These are phyloP conservation scores for Drosophila seguyi DNA, from an alignment of 1,140 invertebrate species.

Conservation along the genomic window DNA sequence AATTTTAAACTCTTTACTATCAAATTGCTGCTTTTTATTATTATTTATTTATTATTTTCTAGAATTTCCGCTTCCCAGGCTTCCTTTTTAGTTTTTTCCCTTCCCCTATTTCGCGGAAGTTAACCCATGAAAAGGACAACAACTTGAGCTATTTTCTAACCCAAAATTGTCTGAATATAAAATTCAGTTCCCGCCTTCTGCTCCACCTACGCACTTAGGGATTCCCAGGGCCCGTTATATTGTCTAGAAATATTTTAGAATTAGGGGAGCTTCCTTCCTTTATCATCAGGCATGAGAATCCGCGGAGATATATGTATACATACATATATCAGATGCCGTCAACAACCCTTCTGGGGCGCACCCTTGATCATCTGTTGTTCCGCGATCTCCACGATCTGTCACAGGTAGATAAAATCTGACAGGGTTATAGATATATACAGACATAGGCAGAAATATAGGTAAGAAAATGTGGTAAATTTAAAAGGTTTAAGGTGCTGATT, in stretches of 20 bases:
- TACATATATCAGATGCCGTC: background rate
- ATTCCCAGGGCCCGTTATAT: conserved; percentile 30
- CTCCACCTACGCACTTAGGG: conserved; percentile 6
- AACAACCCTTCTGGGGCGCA: conserved; percentile 44
- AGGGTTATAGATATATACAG: conserved; percentile 3
- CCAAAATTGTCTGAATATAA: conserved; percentile 4
- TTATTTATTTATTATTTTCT: background rate
- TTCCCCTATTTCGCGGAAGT: conserved; percentile 27
- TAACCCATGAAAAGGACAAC: conserved; percentile 11
- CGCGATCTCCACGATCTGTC: conserved; percentile 19
- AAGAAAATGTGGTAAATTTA: background rate
- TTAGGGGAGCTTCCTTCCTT: conserved; percentile 5
- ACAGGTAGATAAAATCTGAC: conserved; percentile 29
- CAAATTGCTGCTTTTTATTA: background rate
- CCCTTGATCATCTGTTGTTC: conserved; percentile 32
- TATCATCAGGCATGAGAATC: conserved; percentile 4
- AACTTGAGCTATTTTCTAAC: conserved; percentile 37
- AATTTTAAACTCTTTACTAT: background rate
- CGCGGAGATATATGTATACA: background rate
- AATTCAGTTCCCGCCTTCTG: conserved; percentile 6
- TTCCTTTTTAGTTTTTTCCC: background rate
- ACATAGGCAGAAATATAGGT: background rate
- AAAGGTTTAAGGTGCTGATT: background rate
- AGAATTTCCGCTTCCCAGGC: conserved; percentile 41
- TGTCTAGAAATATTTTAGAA: background rate